Evolutionary conservation across 2,888 invertebrate species (phyloP).

Genomic region (Graphium colonna): DNA sequence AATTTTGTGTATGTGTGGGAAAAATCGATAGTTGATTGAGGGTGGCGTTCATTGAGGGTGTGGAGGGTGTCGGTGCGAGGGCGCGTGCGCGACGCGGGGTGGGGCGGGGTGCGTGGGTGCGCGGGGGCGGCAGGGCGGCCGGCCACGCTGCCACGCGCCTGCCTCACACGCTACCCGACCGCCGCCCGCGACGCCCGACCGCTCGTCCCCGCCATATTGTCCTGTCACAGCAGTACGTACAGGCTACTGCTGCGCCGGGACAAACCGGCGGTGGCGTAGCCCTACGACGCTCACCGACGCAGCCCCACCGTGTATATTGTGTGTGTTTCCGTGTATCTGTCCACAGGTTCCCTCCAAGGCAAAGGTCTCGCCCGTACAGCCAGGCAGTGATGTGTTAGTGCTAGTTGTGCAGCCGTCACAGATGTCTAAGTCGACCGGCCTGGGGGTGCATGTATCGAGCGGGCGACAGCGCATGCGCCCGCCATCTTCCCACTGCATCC

Average conservation of each 20-base stretch:
- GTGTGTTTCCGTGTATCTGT: slow-evolving; percentile 34
- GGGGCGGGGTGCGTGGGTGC: slow-evolving; percentile 49
- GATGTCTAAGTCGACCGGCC: slow-evolving; percentile 35
- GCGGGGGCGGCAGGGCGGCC: slow-evolving; percentile 60
- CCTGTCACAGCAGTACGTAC: slow-evolving; percentile 98
- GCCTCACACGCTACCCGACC: slow-evolving; percentile 77
- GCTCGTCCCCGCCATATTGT: slow-evolving; percentile 92
- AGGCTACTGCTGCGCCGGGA: slow-evolving; percentile 95
- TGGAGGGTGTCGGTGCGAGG: too few relatives aligned
- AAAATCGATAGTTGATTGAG: slow-evolving; percentile 74
- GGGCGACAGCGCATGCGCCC: slow-evolving; percentile 68
- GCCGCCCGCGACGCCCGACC: slow-evolving; percentile 48
- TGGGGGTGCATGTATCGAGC: slow-evolving; percentile 75
- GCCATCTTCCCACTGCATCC: slow-evolving; percentile 65
- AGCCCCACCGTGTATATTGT: slow-evolving; percentile 9
- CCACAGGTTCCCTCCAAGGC: slow-evolving; percentile 34
- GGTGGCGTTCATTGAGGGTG: slow-evolving; percentile 69
- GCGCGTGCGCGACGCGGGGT: slow-evolving; percentile 28
- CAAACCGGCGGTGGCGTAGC: slow-evolving; percentile 80
- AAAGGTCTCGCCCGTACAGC: not conserved
- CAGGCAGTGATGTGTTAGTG: slow-evolving; percentile 21
- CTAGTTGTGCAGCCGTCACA: slow-evolving; percentile 21
- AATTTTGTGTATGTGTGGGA: too few relatives aligned
- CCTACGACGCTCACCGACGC: slow-evolving; percentile 32
- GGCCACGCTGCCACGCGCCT: slow-evolving; percentile 59